These are phyloP conservation scores for Cyprinella venusta DNA, from an alignment of 2,797 vertebrate species.

Conservation along the genomic window DNA sequence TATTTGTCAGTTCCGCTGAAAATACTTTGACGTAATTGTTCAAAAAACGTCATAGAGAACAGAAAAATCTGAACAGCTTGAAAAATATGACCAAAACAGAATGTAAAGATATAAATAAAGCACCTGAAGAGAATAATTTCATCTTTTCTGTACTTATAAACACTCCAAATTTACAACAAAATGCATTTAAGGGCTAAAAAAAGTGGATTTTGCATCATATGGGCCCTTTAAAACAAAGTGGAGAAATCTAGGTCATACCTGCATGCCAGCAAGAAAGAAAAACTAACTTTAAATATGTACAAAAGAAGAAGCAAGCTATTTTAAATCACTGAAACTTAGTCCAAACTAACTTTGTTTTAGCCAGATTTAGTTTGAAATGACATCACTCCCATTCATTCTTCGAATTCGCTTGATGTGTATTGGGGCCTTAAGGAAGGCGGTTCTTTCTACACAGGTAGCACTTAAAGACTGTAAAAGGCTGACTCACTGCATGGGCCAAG, in stretches of 20 bases:
- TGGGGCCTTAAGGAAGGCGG: slow-evolving; percentile 66
- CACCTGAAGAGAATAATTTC: no score
- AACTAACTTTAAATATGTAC: slow-evolving; percentile 31
- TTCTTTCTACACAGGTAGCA: slow-evolving; percentile 77
- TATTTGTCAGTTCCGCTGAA: no score
- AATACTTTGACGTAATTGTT: no score
- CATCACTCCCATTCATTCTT: not conserved
- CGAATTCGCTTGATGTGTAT: slow-evolving; percentile 16
- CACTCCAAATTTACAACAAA: no score
- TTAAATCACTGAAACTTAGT: not conserved
- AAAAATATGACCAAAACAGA: no score
- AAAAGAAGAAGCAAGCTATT: not conserved
- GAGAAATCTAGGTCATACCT: slow-evolving; percentile 54
- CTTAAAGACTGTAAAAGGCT: slow-evolving; percentile 73
- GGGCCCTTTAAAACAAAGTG: slow-evolving; percentile 53
- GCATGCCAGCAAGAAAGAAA: slow-evolving; percentile 63
- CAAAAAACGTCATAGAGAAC: no score
- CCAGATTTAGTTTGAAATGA: not conserved
- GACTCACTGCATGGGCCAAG: slow-evolving; percentile 71
- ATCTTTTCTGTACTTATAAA: no score
- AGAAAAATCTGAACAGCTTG: no score
- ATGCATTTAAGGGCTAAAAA: no score
- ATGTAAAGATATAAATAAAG: no score
- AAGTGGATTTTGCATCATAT: no score
- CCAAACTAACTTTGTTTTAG: not conserved